Evolutionary conservation across 92 coral and sea anemone species (phyloP), one percentile per base, ranked within the genome.

Genomic region (Paragorgia papillata): DNA sequence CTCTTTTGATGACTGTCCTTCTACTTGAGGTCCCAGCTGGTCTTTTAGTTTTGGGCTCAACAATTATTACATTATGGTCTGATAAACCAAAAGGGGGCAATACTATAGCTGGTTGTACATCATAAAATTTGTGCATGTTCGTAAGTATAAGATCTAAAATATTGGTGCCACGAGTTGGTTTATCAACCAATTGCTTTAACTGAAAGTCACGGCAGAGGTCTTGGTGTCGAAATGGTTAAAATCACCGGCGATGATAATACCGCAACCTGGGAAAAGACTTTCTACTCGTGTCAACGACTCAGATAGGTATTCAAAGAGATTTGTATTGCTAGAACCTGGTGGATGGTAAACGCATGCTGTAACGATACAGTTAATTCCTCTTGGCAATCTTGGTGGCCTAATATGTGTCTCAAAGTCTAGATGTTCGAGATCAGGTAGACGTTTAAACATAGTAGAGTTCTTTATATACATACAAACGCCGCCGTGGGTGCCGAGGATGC

Each of bases 61-160:
- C 15, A 32, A 21, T 19, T 1, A 62, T 17, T 3, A 44, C 32
- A 17, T 14, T 1, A 62, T 62, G 68, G 17, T 62, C 68, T 3
- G 26, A 62, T 9, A 62, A 14, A 0, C 68, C 68, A 9, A 62
- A 32, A 10, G 68, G 44, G 10, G 68, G 44, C 25, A 40, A 17
- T 21, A 7, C 14, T 1, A 3, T 32, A 1, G 2, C 7, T 10
- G 43, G 68, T 17, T 54, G 44, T 3, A 20, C 43, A 9, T 30
- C 20, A 29, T 73, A 69, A 55, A 27, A 55, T 48, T 49, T 31
- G 40, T 49, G 28, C 1, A 69, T 22, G 26, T 69, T 48, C 21
- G 76, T 69, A 6, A 69, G 39, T 7, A 69, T 49, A 8, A 50
- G 41, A 34, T 69, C 76, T 18, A 69, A 35, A 20, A 62, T 69